Evolutionary conservation across 2,113 vertebrate species (phyloP).

Genomic region (Xiphias gladius): DNA sequence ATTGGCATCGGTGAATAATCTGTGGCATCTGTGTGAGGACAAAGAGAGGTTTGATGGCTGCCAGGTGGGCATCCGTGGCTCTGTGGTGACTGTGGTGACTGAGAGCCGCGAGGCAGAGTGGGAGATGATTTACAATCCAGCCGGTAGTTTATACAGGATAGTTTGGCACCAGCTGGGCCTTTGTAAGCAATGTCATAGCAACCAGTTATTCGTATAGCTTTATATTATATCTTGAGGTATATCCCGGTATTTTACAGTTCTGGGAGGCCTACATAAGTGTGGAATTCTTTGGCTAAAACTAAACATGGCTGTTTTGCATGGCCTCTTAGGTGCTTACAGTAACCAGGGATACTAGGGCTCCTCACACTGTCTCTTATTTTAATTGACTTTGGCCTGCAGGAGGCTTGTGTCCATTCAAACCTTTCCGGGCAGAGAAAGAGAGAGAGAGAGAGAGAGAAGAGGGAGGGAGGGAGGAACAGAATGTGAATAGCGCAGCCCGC

Average conservation of each 20-base stretch:
- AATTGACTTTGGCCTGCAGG: conserved; percentile 83
- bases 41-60: conserved; percentile 55
- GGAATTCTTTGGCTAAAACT: conserved; percentile 57
- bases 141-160: conserved; percentile 34
- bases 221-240: conserved; percentile 24
- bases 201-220: conserved; percentile 45
- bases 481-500: conserved; percentile 67
- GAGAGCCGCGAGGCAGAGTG: conserved; percentile 17
- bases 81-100: conserved; percentile 28
- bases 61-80: conserved; percentile 37
- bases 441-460: conserved; percentile 27
- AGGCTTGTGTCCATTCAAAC: conserved; percentile 78
- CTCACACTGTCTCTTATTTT: conserved; percentile 71
- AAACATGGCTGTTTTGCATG: conserved; percentile 64
- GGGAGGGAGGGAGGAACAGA: conserved; percentile 60
- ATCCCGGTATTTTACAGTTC: conserved; percentile 41
- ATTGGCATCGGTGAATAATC: conserved; percentile 66
- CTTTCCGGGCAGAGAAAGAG: conserved; percentile 63
- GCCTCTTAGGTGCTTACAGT: conserved; percentile 69
- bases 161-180: conserved; percentile 36
- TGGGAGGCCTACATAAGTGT: conserved; percentile 30
- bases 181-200: conserved; percentile 34
- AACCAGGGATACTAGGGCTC: conserved; percentile 71
- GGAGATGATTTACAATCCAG: conserved; percentile 62
- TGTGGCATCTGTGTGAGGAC: conserved; percentile 69